phyloP scores from a whole-genome alignment of 2,797 vertebrate species.

The Myotis pilosus region DNA sequence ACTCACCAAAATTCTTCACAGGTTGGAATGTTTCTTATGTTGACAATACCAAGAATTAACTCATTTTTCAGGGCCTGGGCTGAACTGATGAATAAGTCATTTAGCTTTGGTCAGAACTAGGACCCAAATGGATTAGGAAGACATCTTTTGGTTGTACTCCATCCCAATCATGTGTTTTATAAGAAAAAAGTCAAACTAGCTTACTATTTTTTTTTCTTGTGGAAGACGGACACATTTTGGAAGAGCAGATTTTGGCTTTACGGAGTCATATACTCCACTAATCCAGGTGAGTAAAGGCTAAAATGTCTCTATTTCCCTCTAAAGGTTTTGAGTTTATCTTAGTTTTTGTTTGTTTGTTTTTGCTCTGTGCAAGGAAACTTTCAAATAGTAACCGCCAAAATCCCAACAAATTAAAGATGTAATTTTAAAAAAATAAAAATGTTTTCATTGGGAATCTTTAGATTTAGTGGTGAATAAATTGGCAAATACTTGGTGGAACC shows the following conservation, averaged over 20 bases:
- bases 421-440: background rate
- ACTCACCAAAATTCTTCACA: too few species aligned
- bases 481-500: slow-evolving; percentile 49
- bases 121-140: background rate
- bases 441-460: slow-evolving; percentile 54
- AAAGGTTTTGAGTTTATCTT: background rate
- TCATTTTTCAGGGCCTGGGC: background rate
- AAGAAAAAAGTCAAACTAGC: background rate
- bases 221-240: background rate
- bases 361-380: background rate
- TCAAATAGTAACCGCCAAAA: slow-evolving; percentile 31
- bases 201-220: background rate
- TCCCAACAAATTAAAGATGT: slow-evolving; percentile 31
- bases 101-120: background rate
- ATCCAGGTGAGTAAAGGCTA: background rate
- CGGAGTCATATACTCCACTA: background rate
- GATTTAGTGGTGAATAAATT: slow-evolving; percentile 62
- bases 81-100: background rate
- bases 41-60: background rate
- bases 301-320: background rate
- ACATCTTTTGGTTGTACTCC: background rate
- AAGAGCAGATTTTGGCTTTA: slow-evolving; percentile 15
- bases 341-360: background rate
- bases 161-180: background rate
- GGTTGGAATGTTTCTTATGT: too few species aligned